Evolutionary conservation across 2,797 vertebrate species (phyloP), one percentile per base, ranked within the genome.

Genomic region (Chelonia mydas): DNA sequence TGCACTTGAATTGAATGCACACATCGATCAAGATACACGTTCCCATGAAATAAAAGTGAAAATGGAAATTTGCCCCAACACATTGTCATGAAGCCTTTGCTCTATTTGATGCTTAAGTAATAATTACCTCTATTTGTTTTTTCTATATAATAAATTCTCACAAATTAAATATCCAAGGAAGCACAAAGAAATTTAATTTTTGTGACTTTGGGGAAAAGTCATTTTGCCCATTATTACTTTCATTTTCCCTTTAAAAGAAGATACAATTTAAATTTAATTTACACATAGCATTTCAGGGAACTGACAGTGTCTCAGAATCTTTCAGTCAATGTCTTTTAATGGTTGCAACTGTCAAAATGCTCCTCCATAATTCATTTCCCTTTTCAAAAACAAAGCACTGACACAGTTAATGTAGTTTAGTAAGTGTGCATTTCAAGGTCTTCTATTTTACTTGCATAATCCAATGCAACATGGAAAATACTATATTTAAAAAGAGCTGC

Each of bases 251-350:
- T 92, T 96, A 96, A 95, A 97, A 80, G 83, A 25, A 79, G 97
- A 97, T 61, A n/a, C 25, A 50, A 27, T 27, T 59, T n/a, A 37
- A 27, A 25, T 88, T 72, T 87, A 87, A 81, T 11, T 61, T 80
- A 53, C 31, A 47, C 28, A 55, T 31, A 15, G 27, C 19, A 59
- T 31, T 83, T 61, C 27, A 98, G 97, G 95, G 97, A 98, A 97
- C 97, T 97, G 97, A 95, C 96, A 97, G 87, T 94, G 98, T 98
- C 97, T 97, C 93, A 95, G 94, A 96, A 95, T 97, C 96, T 98
- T 98, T 96, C 89, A 96, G 95, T 95, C 94, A 95, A 68, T 90
- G 83, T 95, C 98, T 98, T 98, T 68, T 98, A 98, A 98, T 98
- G 97, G 97, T 94, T 86, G 91, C 94, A 94, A 97, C 97, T 97